Base-by-base conservation (phyloP, 2,888 invertebrate species). In the Pterobdella sp. region DNA sequence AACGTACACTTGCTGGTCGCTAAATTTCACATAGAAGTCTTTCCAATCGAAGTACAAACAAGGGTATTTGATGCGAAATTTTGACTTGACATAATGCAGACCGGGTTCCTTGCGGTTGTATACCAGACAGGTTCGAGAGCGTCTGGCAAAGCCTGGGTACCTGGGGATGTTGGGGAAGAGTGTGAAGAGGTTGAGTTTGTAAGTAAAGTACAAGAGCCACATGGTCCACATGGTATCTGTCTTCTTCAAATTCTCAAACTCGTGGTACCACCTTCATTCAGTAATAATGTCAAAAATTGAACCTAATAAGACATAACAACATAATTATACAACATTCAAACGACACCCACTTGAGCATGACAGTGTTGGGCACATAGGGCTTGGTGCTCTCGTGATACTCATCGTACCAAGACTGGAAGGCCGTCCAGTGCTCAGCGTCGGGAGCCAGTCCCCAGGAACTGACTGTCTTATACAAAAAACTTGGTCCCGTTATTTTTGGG, bases 181-280 rank as follows among this genome's bases (percentile, higher is more conserved):
- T 1, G 77, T 78, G 56, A 68, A 72, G 63, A 79, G 77, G n/a
- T 76, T 76, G 35, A 77, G 64, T 71, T 76, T 74, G 73, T 78
- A 77, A 18, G 79, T 77, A 76, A 76, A 78, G 74, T 79, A 79
- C 7, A 80, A 79, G 72, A 80, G 78, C 81, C 81, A 81, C 76
- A 81, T 80, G 0, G 79, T 78, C 80, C 80, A 80, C 78, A 81
- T 80, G 1, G 63, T 75, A 26, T 79, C 77, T 0, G 78, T 72
- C 18, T 75, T 76, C 18, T 52, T 35, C n/a, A 37, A n/a, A 18
- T 67, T 71, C 2, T 77, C 60, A 49, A 78, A 78, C 0, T 63
- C 67, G 34, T 76, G 68, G 73, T 79, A 81, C 81, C 81, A 80
- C n/a, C 60, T 56, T 22, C n/a, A n/a, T n/a, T n/a, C n/a, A n/a